phyloP scores from a whole-genome alignment of 2,888 invertebrate genomes.

The Adela reaumurella region DNA sequence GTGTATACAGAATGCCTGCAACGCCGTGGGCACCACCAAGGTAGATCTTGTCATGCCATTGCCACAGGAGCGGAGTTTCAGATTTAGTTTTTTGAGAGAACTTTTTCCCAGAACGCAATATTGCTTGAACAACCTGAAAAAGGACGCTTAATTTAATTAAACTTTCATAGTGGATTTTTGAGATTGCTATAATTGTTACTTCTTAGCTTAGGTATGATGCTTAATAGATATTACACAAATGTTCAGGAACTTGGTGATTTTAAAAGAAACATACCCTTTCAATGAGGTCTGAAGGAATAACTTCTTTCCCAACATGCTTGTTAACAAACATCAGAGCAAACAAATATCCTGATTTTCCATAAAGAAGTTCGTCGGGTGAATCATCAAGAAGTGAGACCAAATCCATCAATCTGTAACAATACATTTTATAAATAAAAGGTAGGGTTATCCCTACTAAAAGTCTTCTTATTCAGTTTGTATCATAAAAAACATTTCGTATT shows the following conservation, averaged over 20 bases:
- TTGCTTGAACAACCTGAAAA: slow-evolving; percentile 60
- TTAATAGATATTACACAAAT: not conserved
- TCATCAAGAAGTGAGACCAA: slow-evolving; percentile 53
- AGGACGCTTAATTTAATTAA: too few relatives aligned
- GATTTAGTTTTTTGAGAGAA: slow-evolving; percentile 51
- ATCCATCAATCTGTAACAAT: slow-evolving; percentile 50
- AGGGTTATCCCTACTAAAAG: too few relatives aligned
- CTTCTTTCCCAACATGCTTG: slow-evolving; percentile 56
- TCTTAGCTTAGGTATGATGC: not conserved
- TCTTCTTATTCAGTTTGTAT: too few relatives aligned
- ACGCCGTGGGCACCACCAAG: slow-evolving; percentile 89
- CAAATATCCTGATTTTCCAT: slow-evolving; percentile 81
- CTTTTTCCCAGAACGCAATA: slow-evolving; percentile 62
- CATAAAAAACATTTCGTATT: too few relatives aligned
- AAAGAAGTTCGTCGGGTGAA: slow-evolving; percentile 78
- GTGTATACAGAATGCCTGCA: slow-evolving; percentile 76
- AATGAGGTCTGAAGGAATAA: slow-evolving; percentile 57
- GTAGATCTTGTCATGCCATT: slow-evolving; percentile 85
- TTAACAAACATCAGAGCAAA: slow-evolving; percentile 74
- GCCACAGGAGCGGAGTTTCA: slow-evolving; percentile 70
- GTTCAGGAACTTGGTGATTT: not conserved
- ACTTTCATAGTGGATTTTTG: too few relatives aligned
- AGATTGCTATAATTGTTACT: slow-evolving; percentile 1
- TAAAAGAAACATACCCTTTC: slow-evolving; percentile 41
- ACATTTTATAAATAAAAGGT: too few relatives aligned